Evolutionary conservation across 2,113 vertebrate genomes (phyloP).

Genomic region (Elaphurus davidianus): DNA sequence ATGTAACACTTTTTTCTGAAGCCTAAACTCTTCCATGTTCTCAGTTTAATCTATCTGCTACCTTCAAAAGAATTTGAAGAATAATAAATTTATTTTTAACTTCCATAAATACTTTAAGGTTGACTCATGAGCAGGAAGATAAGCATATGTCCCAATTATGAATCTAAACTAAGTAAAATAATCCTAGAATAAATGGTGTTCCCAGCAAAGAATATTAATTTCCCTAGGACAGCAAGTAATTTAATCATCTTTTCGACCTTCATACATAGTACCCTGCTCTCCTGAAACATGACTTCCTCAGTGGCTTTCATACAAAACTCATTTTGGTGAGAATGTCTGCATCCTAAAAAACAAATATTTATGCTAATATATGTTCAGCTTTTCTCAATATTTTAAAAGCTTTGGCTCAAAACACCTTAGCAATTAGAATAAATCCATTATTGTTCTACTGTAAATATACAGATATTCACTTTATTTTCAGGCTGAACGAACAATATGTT

Average conservation of each 20-base stretch:
- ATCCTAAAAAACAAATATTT: not conserved
- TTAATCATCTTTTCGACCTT: constrained; percentile 46
- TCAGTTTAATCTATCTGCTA: not conserved
- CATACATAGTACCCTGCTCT: not conserved
- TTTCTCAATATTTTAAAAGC: constrained; percentile 1
- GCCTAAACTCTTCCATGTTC: not conserved
- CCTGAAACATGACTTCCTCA: not conserved
- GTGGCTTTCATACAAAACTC: not conserved
- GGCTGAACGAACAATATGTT: not conserved
- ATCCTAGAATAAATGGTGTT: constrained; percentile 26
- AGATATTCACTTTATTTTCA: not conserved
- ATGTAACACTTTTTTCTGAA: not conserved
- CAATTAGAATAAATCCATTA: constrained; percentile 1
- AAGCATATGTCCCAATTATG: not conserved
- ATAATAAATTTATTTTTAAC: not conserved
- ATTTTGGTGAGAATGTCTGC: not conserved
- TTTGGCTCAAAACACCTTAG: not conserved
- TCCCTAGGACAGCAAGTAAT: not conserved
- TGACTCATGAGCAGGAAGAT: not conserved
- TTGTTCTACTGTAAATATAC: constrained; percentile 12
- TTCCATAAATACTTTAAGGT: not conserved
- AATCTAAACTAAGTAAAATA: not conserved
- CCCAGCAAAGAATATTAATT: constrained; percentile 34
- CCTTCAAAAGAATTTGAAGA: not conserved
- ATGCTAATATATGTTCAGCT: not conserved